Evolutionary conservation across 2,113 vertebrate genomes (phyloP), one percentile per base, ranked within the genome.

Genomic region (Perognathus longimembris): DNA sequence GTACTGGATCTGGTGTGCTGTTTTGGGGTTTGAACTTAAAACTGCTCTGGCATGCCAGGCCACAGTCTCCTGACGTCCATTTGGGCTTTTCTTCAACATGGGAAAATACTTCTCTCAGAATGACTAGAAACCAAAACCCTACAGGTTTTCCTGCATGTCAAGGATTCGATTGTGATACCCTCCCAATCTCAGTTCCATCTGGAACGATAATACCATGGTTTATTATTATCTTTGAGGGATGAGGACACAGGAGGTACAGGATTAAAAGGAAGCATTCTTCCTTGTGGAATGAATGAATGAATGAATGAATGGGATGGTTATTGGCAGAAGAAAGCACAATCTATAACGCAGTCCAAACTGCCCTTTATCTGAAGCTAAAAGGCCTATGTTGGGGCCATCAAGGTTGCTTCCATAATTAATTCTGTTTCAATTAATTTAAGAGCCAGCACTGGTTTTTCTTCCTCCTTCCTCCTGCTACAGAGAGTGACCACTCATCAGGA

Each of bases 1-100:
- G 14, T 66, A 67, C 59, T 86, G 34, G 70, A 12, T 89, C 80
- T 74, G 71, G 36, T 91, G 74, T 61, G 70, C 74, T 79, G 75
- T 85, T 91, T 88, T 84, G 85, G 7, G 54, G 81, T 94, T 54
- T 85, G 74, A 90, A 79, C 54, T 45, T 28, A 77, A 79, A n/a
- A 77, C 11, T 20, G 36, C 40, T 74, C 70, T 70, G n/a, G 54
- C 50, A 94, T 90, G 45, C 12, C 8, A 59, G 40, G 22, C 22
- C 36, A 73, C 32, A 54, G n/a, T 45, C 79, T 93, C 12, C 28
- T 59, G 40, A 11, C 59, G 54, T 63, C 84, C 88, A 89, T 85
- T 17, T 3, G 22, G 77, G 28, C 34, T 57, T 78, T 85, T 54
- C 50, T 66, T 94, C 30, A 89, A 26, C 36, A 36, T 32, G 3